Conservation (phyloP, 2,888 invertebrate genomes). For the Darwinula stevensoni region DNA sequence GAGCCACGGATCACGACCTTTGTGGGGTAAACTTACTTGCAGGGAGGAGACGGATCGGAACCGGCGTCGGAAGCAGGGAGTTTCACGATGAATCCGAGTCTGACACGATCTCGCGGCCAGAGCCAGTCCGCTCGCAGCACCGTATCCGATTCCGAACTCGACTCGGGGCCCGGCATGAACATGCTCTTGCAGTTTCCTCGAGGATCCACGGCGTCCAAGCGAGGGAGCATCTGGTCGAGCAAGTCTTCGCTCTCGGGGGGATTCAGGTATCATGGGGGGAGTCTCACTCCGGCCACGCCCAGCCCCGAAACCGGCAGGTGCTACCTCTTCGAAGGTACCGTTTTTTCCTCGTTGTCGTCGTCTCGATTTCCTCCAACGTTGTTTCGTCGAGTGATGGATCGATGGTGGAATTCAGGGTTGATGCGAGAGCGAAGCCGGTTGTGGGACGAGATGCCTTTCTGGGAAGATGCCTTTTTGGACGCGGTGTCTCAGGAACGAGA, state of each 20-base stretch:
- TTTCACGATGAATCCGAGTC: background rate
- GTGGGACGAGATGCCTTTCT: conserved; percentile 99
- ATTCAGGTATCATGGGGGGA: conserved; percentile 57
- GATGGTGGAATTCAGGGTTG: conserved; percentile 12
- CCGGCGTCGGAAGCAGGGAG: background rate
- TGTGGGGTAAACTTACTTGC: background rate
- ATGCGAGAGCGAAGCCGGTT: conserved; percentile 50
- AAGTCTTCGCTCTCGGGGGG: conserved; percentile 66
- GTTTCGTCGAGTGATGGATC: background rate
- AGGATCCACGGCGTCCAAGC: conserved; percentile 5
- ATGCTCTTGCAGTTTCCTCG: conserved; percentile 28
- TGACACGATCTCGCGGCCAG: background rate
- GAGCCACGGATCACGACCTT: too few relatives aligned
- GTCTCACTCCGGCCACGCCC: conserved; percentile 45
- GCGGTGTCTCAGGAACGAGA: conserved; percentile 91
- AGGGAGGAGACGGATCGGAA: background rate
- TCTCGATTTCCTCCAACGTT: background rate
- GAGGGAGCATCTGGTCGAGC: conserved; percentile 55
- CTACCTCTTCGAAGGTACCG: conserved; percentile 64
- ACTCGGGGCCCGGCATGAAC: too few relatives aligned
- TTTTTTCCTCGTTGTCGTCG: conserved; percentile 19
- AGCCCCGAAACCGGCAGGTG: conserved; percentile 67
- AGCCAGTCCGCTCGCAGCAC: background rate
- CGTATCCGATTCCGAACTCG: too few relatives aligned
- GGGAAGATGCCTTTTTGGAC: conserved; percentile 97